Evolutionary conservation across 1,140 invertebrate genomes (phyloP), one percentile per base, ranked within the genome.

Genomic region (Diabrotica virgifera): DNA sequence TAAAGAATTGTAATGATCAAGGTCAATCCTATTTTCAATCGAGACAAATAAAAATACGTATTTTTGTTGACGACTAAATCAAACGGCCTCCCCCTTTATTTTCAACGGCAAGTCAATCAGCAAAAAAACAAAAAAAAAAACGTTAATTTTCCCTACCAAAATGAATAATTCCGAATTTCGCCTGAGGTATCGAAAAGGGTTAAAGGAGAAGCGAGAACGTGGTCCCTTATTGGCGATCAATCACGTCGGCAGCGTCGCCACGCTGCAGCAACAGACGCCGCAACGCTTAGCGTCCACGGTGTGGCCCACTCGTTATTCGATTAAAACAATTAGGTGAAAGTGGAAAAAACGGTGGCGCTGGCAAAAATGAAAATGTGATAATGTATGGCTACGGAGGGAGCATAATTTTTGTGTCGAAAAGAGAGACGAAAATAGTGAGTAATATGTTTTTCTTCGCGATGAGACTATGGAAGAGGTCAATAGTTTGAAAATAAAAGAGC

Each of bases 271-370:
- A 46, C 40, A 46, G 40, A 46, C 40, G 40, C 40, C 40, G 40
- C 40, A n/a, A 46, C 40, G 40, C 40, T 46, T n/a, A 46, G n/a
- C 40, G 40, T 46, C n/a, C 40, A n/a, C 40, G 40, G 40, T n/a
- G n/a, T 8, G 40, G 40, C 40, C 40, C n/a, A n/a, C 40, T 46
- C 40, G 40, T 46, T 46, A 46, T 46, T 46, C 40, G 40, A 46
- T 46, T 46, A 46, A 46, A 46, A 46, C 40, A 46, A 46, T 46
- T 46, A 46, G 40, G 40, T 46, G 40, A 46, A 46, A 46, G 40
- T 46, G 40, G 40, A 46, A 46, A 46, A 46, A 46, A 46, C 40
- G 40, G 6, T 46, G 40, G 8, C n/a, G 40, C 40, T 46, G 8
- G 40, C 3, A 46, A 46, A 46, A 46, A 46, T 46, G 40, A 46